Evolutionary conservation across 1,140 invertebrate species (phyloP).

Genomic region (Dreissena polymorpha): DNA sequence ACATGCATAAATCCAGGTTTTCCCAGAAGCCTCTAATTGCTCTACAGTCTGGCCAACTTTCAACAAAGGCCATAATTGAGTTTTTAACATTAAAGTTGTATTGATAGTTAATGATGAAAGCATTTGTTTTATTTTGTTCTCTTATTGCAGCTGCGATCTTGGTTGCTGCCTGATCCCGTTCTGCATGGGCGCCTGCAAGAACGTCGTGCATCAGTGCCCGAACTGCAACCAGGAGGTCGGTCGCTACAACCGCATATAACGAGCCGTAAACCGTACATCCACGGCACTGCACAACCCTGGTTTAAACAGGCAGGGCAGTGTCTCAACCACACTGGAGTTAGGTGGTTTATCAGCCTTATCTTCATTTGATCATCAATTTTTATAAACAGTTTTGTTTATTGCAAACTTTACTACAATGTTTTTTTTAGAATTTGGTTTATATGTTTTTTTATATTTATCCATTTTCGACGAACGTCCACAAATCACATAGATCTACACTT

Average conservation of each 20-base stretch:
- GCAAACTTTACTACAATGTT: neutral
- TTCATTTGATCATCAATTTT: neutral
- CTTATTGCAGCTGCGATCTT: constrained; percentile 66
- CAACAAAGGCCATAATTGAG: no score
- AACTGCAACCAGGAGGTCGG: constrained; percentile 64
- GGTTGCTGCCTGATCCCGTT: constrained; percentile 76
- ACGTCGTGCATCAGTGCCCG: constrained; percentile 70
- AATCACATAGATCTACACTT: no score
- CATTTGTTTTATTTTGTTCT: constrained; percentile 26
- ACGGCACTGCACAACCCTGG: neutral
- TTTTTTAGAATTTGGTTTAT: no score
- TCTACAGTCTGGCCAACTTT: no score
- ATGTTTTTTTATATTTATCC: no score
- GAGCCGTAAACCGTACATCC: neutral
- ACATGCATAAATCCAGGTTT: no score
- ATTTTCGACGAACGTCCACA: no score
- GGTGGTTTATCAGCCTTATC: neutral
- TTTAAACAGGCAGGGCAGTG: neutral
- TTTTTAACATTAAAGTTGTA: no score
- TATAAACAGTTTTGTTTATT: neutral
- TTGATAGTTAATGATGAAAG: no score
- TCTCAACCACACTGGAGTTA: neutral
- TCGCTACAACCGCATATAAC: constrained; percentile 55
- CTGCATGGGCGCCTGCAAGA: constrained; percentile 70
- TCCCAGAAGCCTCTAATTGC: no score